These are phyloP conservation scores for Saccopteryx leptura DNA, from an alignment of 2,113 vertebrate species.

Conservation along the genomic window DNA sequence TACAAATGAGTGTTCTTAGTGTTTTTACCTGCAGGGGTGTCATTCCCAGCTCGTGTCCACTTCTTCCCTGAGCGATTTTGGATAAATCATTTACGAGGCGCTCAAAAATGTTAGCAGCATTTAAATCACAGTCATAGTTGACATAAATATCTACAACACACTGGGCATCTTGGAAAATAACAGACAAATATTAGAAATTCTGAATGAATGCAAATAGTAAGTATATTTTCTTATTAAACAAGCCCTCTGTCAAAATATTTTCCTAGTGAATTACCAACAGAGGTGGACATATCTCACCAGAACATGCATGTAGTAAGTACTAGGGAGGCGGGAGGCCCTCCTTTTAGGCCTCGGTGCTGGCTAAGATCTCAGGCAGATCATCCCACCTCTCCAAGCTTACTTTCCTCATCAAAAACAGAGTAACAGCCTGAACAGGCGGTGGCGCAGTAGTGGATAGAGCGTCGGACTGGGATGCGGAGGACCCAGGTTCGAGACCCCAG, in stretches of 20 bases:
- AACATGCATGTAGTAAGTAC: background rate
- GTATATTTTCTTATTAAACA: constrained; percentile 41
- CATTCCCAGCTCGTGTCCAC: constrained; percentile 98
- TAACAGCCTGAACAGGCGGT: no score
- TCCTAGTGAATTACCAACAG: background rate
- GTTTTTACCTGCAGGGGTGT: constrained; percentile 94
- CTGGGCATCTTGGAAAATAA: constrained; percentile 94
- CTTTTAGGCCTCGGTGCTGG: background rate
- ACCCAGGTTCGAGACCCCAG: no score
- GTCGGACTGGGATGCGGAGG: no score
- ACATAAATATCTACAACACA: constrained; percentile 99
- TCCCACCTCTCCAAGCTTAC: background rate
- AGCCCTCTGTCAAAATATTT: constrained; percentile 11
- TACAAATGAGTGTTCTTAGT: background rate
- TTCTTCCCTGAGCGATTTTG: constrained; percentile 98
- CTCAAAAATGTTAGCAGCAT: constrained; percentile 99
- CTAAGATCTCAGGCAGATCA: background rate
- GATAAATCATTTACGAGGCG: constrained; percentile 98
- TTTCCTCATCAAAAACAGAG: background rate
- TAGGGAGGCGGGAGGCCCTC: background rate
- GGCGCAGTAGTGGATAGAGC: no score
- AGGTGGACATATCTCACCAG: background rate
- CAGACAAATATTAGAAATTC: constrained; percentile 71
- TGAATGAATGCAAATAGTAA: background rate
- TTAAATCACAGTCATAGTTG: constrained; percentile 99